Conservation (phyloP, 2,113 vertebrate species). For the Equus quagga region DNA sequence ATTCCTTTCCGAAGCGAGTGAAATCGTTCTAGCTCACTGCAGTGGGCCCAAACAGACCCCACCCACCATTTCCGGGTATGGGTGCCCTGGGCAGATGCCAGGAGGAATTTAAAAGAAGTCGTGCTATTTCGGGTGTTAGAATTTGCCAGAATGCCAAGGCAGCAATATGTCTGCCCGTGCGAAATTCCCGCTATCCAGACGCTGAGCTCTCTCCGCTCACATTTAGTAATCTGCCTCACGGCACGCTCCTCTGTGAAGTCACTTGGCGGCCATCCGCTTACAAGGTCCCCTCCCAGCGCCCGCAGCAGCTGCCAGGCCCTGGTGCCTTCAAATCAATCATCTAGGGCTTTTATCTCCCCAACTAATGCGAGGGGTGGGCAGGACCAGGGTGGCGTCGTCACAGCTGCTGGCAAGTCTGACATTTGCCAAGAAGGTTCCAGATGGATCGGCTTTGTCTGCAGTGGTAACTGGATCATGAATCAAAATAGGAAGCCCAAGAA, state of each 20-base stretch:
- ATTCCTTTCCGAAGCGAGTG: background rate
- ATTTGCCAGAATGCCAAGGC: conserved; percentile 62
- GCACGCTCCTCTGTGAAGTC: background rate
- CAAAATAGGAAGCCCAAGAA: background rate
- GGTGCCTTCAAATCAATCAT: accelerated
- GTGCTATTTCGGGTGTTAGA: conserved; percentile 58
- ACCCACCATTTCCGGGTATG: conserved; percentile 75
- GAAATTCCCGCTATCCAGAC: conserved; percentile 23
- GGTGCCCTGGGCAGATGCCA: conserved; percentile 68
- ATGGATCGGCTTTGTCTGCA: background rate
- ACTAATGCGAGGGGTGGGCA: background rate
- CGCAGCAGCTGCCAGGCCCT: background rate
- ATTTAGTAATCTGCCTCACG: background rate
- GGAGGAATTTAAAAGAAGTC: conserved; percentile 60
- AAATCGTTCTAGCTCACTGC: conserved; percentile 42
- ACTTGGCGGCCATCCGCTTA: background rate
- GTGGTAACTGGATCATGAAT: background rate
- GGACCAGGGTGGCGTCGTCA: background rate
- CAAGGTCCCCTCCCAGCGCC: background rate
- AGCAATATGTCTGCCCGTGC: conserved; percentile 61
- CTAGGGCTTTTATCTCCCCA: background rate
- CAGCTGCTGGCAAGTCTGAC: background rate
- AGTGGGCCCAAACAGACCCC: conserved; percentile 64
- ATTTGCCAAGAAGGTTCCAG: conserved; percentile 26
- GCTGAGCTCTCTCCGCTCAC: background rate